These are phyloP conservation scores for Tetrax tetrax DNA, from an alignment of 2,113 vertebrate genomes.

Conservation along the genomic window DNA sequence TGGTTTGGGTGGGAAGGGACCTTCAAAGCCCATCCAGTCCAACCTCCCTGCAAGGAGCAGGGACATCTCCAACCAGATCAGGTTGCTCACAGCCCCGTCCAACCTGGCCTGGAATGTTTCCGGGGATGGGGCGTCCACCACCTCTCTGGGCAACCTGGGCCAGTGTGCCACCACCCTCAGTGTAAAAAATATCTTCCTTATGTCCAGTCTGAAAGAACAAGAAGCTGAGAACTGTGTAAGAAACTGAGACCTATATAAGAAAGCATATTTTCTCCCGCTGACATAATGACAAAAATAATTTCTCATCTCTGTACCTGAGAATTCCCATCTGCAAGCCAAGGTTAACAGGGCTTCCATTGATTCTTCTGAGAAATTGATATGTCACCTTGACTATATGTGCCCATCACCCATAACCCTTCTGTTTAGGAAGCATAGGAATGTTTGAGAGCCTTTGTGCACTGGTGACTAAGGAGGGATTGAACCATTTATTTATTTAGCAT, in stretches of 20 bases:
- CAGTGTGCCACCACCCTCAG: too few species aligned
- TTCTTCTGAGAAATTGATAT: not conserved
- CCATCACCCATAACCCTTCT: not conserved
- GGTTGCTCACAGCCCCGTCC: too few species aligned
- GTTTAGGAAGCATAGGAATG: not conserved
- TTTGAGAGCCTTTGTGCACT: not conserved
- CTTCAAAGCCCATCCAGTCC: too few species aligned
- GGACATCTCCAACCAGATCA: too few species aligned
- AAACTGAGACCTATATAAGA: not conserved
- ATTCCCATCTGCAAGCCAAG: not conserved
- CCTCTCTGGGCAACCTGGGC: too few species aligned
- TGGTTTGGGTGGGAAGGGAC: too few species aligned
- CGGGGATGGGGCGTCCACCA: too few species aligned
- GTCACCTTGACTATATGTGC: not conserved
- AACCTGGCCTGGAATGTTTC: too few species aligned
- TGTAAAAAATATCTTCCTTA: too few species aligned
- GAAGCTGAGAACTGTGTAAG: too few species aligned
- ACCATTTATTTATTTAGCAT: not conserved
- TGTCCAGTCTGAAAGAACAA: too few species aligned
- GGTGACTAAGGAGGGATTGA: not conserved
- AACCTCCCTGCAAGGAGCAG: too few species aligned
- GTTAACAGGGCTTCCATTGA: not conserved
- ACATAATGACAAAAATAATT: not conserved
- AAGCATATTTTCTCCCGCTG: not conserved
- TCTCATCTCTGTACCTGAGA: constrained; percentile 12